phyloP scores from a whole-genome alignment of 2,113 vertebrate genomes.

The Eulemur rufifrons region DNA sequence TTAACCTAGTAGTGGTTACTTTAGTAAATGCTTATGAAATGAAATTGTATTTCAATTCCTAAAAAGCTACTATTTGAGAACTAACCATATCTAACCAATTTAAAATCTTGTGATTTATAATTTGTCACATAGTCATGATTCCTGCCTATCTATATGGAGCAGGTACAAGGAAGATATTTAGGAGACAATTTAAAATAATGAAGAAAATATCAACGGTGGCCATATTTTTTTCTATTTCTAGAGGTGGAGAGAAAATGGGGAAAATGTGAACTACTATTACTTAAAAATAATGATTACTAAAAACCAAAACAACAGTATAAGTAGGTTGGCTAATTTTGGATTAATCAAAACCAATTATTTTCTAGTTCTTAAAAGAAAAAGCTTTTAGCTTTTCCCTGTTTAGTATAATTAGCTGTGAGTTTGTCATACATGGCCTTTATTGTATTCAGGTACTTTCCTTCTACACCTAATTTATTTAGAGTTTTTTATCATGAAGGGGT shows the following conservation, averaged over 20 bases:
- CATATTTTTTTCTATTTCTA: not conserved
- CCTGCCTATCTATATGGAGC: not conserved
- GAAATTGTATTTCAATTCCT: not conserved
- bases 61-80: not conserved
- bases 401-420: not conserved
- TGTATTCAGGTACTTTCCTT: not conserved
- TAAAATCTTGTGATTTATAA: not conserved
- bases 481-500: not conserved
- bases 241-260: not conserved
- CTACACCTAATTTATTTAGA: not conserved
- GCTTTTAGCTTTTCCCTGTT: not conserved
- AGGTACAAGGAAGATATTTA: not conserved
- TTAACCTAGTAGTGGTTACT: not conserved
- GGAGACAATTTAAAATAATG: not conserved
- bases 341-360: not conserved
- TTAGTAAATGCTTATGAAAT: constrained; percentile 10
- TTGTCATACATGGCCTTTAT: not conserved
- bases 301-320: not conserved
- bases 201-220: not conserved
- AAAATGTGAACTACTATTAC: not conserved
- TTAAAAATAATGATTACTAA: not conserved
- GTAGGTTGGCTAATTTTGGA: not conserved
- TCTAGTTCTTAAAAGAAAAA: not conserved
- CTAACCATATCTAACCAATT: not conserved
- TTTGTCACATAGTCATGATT: not conserved